Evolutionary conservation across 2,797 vertebrate genomes (phyloP), one percentile per base, ranked within the genome.

Genomic region (Anguilla pacifica): DNA sequence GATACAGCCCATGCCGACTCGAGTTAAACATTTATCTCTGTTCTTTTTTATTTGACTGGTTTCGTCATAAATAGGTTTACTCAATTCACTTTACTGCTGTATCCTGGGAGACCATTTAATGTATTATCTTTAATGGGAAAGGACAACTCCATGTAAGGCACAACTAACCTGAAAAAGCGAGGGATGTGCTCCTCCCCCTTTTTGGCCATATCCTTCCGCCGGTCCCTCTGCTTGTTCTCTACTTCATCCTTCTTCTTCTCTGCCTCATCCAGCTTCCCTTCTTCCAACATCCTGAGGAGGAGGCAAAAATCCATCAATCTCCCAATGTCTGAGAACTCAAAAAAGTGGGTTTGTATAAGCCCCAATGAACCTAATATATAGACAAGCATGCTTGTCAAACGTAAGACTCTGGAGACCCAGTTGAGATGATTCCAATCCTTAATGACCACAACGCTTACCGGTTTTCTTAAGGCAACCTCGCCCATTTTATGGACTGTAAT

Each of bases 111-210:
- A 67, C n/a, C n/a, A 67, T 67, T 67, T 61, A 61, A 19, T 61
- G 0, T 28, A 28, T n/a, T 67, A 67, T 67, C 0, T 25, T 67
- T 67, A 67, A 3, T 6, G 11, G 64, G 64, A 67, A n/a, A 28
- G 25, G n/a, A 28, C 6, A 67, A 28, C 64, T 67, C 74, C 35
- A 46, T 28, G 0, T 39, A 31, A 86, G 13, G 31, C 25, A 15
- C 13, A 9, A 89, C 93, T 90, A 35, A 98, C 98, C 96, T 97
- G 95, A 99, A 99, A 92, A 99, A 99, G 1, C 96, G 97, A 0
- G 98, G 97, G 82, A 96, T 94, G 86, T 98, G 96, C 0, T 94
- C 92, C 88, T 97, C 96, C 11, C 97, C 97, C 90, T 87, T 97
- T 89, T 97, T 97, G 82, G 94, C 87, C 88, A 98, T 96, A 11